Percentiles rank a stretch among this genome's conserved stretches.
Conservation (phyloP, 23 tunicate genomes). For the Pegea sp. region DNA sequence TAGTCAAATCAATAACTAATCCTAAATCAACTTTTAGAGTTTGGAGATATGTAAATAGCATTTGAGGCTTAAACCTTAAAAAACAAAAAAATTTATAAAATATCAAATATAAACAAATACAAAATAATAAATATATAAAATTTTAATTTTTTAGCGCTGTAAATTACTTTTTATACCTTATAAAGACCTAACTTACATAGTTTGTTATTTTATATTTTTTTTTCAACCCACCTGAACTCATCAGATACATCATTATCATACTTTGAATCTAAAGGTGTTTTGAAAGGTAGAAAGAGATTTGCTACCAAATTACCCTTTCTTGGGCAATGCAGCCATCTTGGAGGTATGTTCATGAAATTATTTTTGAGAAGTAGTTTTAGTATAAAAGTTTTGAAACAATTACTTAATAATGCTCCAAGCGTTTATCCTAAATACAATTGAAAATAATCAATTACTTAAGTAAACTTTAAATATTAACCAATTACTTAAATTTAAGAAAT, state of each 20-base stretch:
- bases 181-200: background rate
- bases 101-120: too few species aligned
- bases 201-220: background rate
- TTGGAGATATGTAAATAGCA: constrained; percentile 62
- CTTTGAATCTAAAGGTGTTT: constrained; percentile 41
- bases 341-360: constrained; percentile 77
- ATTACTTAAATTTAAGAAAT: too few species aligned
- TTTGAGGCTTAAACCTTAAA: constrained; percentile 78
- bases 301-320: constrained; percentile 68
- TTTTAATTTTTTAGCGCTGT: background rate
- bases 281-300: constrained; percentile 76
- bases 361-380: too few species aligned
- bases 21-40: constrained; percentile 49
- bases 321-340: constrained; percentile 95
- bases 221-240: constrained; percentile 44
- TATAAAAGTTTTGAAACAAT: too few species aligned
- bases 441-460: too few species aligned
- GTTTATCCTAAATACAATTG: too few species aligned
- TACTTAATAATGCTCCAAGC: too few species aligned
- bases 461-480: too few species aligned
- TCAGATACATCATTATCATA: constrained; percentile 81
- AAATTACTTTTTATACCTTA: background rate
- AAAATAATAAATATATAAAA: background rate
- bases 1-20: constrained; percentile 63
- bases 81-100: background rate